Conservation (phyloP, 2,113 vertebrate genomes). For the Macroglossus sobrinus region DNA sequence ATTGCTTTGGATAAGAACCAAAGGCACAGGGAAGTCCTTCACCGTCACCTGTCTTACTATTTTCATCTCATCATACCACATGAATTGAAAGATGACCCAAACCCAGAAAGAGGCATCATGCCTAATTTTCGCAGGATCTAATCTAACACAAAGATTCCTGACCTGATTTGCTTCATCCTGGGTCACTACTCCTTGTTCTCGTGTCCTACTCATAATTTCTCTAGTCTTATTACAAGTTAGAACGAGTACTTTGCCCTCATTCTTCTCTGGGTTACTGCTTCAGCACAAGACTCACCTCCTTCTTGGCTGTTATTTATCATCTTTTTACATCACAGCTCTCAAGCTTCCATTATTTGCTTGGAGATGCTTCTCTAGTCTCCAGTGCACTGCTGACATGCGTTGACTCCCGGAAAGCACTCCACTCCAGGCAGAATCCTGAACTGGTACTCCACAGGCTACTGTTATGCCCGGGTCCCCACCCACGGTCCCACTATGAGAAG, state of each 20-base stretch:
- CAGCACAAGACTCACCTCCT: not conserved
- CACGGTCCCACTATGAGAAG: not conserved
- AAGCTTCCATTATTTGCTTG: not conserved
- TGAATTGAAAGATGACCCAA: not conserved
- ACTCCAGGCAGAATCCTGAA: not conserved
- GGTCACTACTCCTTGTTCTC: not conserved
- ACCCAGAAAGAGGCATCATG: not conserved
- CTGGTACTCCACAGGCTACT: not conserved
- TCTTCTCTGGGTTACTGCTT: not conserved
- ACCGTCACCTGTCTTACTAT: not conserved
- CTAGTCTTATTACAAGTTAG: not conserved
- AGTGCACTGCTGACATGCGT: not conserved
- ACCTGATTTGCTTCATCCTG: not conserved
- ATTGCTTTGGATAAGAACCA: not conserved
- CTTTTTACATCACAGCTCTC: not conserved
- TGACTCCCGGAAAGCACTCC: not conserved
- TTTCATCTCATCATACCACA: not conserved
- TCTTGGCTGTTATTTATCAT: no score
- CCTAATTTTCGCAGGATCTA: not conserved
- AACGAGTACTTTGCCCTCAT: not conserved
- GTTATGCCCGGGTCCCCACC: not conserved
- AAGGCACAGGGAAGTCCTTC: not conserved
- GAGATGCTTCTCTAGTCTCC: not conserved
- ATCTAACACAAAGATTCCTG: not conserved
- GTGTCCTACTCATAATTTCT: not conserved